These are phyloP conservation scores for Hypsopygia costalis DNA, from an alignment of 2,888 invertebrate genomes.

Conservation along the genomic window DNA sequence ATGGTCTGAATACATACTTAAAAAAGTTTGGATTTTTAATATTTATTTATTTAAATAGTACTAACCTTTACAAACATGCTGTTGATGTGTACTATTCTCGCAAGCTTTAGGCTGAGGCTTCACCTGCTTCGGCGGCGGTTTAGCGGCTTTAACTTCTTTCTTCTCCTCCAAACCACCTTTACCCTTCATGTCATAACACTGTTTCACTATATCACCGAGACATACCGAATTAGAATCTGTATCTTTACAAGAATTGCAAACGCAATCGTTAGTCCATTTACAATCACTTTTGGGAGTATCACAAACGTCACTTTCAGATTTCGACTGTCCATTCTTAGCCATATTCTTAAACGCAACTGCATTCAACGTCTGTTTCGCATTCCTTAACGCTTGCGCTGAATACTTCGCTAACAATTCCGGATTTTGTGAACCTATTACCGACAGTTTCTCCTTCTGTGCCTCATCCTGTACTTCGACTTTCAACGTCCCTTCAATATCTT, in stretches of 20 bases:
- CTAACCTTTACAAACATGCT: constrained; percentile 67
- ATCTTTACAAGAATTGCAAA: constrained; percentile 52
- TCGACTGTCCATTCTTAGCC: constrained; percentile 52
- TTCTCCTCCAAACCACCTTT: constrained; percentile 41
- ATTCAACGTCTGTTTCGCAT: constrained; percentile 63
- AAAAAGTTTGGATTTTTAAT: too few relatives aligned
- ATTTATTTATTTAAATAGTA: too few relatives aligned
- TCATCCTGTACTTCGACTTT: constrained; percentile 32
- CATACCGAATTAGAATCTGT: constrained; percentile 27
- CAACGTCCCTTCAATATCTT: constrained; percentile 46
- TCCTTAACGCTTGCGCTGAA: constrained; percentile 60
- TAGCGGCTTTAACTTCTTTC: constrained; percentile 30
- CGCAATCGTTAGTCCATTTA: constrained; percentile 67
- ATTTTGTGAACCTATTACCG: constrained; percentile 43
- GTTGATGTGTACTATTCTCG: constrained; percentile 61
- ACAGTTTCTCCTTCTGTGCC: constrained; percentile 26
- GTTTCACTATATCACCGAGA: too few relatives aligned
- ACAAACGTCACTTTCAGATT: constrained; percentile 61
- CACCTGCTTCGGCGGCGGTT: constrained; percentile 27
- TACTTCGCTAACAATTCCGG: constrained; percentile 62
- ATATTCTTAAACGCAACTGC: constrained; percentile 62
- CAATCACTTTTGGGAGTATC: constrained; percentile 61
- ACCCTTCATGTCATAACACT: constrained; percentile 41
- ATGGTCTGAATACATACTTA: too few relatives aligned
- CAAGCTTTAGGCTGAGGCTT: constrained; percentile 53